Base-by-base conservation (phyloP, 2,888 invertebrate species). In the Polydesmus complanatus region DNA sequence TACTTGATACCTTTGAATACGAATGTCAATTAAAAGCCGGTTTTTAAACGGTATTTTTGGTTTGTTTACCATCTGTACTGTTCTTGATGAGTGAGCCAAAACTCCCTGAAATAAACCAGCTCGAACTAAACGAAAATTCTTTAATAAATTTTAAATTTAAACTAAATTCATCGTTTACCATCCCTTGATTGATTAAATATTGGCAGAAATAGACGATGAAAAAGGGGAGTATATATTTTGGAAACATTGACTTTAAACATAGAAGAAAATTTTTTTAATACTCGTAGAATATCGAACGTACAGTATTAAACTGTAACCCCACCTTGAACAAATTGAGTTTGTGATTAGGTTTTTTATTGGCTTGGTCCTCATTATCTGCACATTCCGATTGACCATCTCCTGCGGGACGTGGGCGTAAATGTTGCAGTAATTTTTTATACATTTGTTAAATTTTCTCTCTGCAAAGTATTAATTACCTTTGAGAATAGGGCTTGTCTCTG, bases 111-210 rank as follows among this genome's bases (percentile, higher is more conserved):
- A 69, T 84, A 80, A 19, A 88, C 77, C 64, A 89, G 72, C 71
- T 89, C 89, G 69, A 84, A 83, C 87, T 88, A 71, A 65, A 71
- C 58, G 53, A 62, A 47, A 18, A 27, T 47, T 56, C 48, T 11
- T 59, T 21, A 21, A 27, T 19, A 50, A 52, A 27, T 22, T 18
- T 18, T 22, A 21, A 59, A 23, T 47, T 51, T 37, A 37, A 37
- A 37, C n/a, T n/a, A n/a, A n/a, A n/a, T n/a, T n/a, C n/a, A 37
- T 37, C 37, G 47, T 80, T 78, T 73, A 87, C 87, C 78, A 88
- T 73, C 68, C 88, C 89, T 73, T 90, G 89, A 74, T 90, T 90
- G 65, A 91, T 90, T 69, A 88, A 86, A 73, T 90, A 90, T 69
- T 91, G 89, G 66, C 86, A 86, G 66, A 87, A 78, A 70, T 89